Conservation (phyloP, 2,888 invertebrate genomes). For the Alentia gelatinosa region DNA sequence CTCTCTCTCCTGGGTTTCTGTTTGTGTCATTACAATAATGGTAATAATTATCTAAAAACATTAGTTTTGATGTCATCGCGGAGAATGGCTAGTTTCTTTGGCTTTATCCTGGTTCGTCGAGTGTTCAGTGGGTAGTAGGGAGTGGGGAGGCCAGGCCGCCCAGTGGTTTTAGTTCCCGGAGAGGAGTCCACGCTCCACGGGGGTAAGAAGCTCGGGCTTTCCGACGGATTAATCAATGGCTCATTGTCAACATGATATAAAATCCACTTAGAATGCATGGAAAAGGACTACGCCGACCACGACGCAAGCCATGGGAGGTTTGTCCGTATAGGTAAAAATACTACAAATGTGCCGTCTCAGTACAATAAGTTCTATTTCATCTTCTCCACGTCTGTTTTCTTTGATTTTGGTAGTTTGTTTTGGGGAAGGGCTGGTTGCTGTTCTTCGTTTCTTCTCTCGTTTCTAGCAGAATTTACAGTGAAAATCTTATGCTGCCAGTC, state of each 20-base stretch:
- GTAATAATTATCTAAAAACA: conserved; percentile 20
- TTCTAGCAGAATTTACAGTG: background rate
- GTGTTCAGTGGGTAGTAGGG: background rate
- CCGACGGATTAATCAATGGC: background rate
- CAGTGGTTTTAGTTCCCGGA: background rate
- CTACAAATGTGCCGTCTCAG: background rate
- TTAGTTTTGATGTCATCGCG: conserved; percentile 16
- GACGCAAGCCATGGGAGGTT: background rate
- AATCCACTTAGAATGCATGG: conserved; percentile 37
- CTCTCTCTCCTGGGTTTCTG: background rate
- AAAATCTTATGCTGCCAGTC: background rate
- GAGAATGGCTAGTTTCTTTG: conserved; percentile 7
- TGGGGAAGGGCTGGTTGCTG: background rate
- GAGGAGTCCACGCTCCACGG: background rate
- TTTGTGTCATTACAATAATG: background rate
- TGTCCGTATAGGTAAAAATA: background rate
- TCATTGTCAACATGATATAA: conserved; percentile 34
- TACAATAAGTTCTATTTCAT: no score
- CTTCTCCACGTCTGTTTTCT: no score
- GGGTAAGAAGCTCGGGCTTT: background rate
- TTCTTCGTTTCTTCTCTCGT: background rate
- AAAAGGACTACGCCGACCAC: background rate
- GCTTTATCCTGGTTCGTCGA: background rate
- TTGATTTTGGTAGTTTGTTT: background rate
- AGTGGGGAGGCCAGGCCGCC: background rate